Evolutionary conservation across 2,888 invertebrate genomes (phyloP).

Genomic region (Plusia festucae): DNA sequence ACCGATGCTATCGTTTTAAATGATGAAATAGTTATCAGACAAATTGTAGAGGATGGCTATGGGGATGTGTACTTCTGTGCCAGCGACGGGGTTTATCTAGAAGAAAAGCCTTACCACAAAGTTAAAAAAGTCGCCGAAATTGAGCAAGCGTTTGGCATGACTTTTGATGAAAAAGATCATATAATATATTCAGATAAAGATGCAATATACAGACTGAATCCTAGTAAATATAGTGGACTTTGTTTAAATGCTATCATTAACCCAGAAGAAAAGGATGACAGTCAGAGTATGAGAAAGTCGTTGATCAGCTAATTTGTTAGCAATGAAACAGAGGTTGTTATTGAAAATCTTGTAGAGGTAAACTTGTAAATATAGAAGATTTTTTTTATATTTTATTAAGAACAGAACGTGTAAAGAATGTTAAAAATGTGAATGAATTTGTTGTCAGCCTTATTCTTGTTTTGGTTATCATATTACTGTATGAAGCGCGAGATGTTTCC

Average conservation of each 20-base stretch:
- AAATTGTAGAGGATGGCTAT: slow-evolving; percentile 77
- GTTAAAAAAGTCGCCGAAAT: slow-evolving; percentile 70
- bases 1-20: slow-evolving; percentile 64
- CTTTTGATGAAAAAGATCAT: slow-evolving; percentile 78
- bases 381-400: too few species aligned
- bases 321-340: neutral
- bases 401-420: neutral
- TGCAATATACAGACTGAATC: slow-evolving; percentile 71
- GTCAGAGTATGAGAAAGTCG: slow-evolving; percentile 12
- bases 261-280: slow-evolving; percentile 14
- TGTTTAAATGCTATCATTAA: slow-evolving; percentile 64
- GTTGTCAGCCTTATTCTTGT: neutral
- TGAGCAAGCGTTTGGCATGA: slow-evolving; percentile 73
- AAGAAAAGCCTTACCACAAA: slow-evolving; percentile 74
- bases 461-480: neutral
- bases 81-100: slow-evolving; percentile 75
- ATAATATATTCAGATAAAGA: slow-evolving; percentile 75
- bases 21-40: slow-evolving; percentile 72
- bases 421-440: too few species aligned
- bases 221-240: slow-evolving; percentile 62
- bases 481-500: neutral
- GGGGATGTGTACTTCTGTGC: slow-evolving; percentile 79
- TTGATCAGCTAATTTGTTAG: slow-evolving; percentile 27
- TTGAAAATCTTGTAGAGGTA: neutral
- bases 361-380: neutral